Evolutionary conservation across 2,113 vertebrate genomes (phyloP), one percentile per base, ranked within the genome.

Genomic region (Xiphias gladius): DNA sequence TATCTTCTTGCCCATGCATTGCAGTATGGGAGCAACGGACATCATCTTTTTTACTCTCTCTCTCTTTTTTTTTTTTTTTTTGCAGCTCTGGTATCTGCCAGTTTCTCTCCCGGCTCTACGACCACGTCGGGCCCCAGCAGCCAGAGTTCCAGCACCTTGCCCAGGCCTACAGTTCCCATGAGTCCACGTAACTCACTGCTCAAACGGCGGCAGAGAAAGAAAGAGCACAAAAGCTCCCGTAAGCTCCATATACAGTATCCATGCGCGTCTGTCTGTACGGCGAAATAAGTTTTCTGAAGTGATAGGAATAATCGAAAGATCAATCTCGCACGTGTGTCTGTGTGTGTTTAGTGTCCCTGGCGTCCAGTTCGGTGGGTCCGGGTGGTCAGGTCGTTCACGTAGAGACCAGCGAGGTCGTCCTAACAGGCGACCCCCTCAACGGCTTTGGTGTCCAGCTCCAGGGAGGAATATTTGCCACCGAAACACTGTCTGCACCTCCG

Each of bases 371-470:
- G 0, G 96, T 99, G 90, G 98, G 98, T 61, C 98, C 97, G 0
- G 98, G 98, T 0, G 98, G 98, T 73, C 98, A 99, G 94, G 97
- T 99, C 8, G 96, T 99, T 62, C 98, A 99, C 61, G 96, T 96
- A 0, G 98, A 99, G 94, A 98, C 94, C 5, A 97, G 97, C 1
- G 98, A 99, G 89, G 94, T 99, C 43, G 67, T 97, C 80, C 95
- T 99, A 37, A 95, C 94, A n/a, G 98, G 98, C 20, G 97, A 99
- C 54, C 98, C 97, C 0, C 95, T 99, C 86, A 97, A 97, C 7
- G 97, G 98, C 85, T 99, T 99, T 0, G 98, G 98, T 57, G 96
- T 99, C 19, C 98, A 99, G 94, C 97, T 99, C 35, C 98, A 99
- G 87, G 98, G 98, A 57, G 98, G 98, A 50, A 97, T 99, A 92